Evolutionary conservation across 2,113 vertebrate species (phyloP), one percentile per base, ranked within the genome.

Genomic region (Colossoma macropomum): DNA sequence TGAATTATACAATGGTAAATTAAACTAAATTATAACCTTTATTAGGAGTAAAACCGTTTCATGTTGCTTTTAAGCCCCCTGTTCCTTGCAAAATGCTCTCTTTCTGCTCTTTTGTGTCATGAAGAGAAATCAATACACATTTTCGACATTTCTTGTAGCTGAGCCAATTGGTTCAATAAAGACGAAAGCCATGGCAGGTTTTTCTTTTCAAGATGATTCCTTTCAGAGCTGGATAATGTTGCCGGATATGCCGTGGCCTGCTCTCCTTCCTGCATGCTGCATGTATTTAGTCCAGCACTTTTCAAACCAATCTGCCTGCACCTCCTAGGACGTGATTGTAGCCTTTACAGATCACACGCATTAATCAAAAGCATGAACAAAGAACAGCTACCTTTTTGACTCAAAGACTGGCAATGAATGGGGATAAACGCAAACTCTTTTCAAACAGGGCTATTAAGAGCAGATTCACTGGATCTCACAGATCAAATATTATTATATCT

Each of bases 341-440:
- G 83, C 66, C 66, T 84, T 85, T 60, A 85, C 63, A 83, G 73
- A 88, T 83, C 72, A 84, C 60, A 84, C 45, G 70, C 77, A 83
- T 80, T 70, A 77, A 77, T 88, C 76, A 85, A 75, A 77, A 3
- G 30, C 30, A 10, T 8, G 68, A 62, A 77, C 79, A 88, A 85
- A 81, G 83, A 19, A 68, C 62, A n/a, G 70, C n/a, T 34, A 30
- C 59, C 73, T 60, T 84, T 79, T 60, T 78, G 52, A 77, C 48
- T 48, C 32, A 68, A 60, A 88, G 80, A 71, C 60, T 79, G 75
- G 79, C 77, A 75, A 83, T 79, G 77, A 50, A 78, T 76, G 54
- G 45, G 30, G 80, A 75, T 73, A 77, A 85, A 80, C 83, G 80
- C 71, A 74, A 32, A 78, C 79, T 81, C 81, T 50, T 81, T 77